Conservation (phyloP, 2,113 vertebrate genomes). For the Marmota monax region DNA sequence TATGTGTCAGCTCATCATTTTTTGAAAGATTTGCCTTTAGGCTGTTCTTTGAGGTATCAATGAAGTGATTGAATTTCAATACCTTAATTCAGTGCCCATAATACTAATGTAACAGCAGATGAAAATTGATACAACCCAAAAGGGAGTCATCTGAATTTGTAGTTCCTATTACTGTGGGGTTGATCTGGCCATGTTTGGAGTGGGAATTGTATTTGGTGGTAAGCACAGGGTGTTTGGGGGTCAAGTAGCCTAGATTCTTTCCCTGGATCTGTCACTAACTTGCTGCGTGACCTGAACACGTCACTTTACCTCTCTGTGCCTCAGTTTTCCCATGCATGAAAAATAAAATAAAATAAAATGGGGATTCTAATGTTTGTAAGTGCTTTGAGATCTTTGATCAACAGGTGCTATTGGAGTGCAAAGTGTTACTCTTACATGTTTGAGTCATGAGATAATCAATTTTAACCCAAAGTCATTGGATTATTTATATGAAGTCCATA, state of each 20-base stretch:
- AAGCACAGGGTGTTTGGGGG: constrained; percentile 66
- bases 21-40: constrained; percentile 73
- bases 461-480: constrained; percentile 86
- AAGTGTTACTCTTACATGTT: constrained; percentile 77
- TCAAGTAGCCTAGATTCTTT: constrained; percentile 69
- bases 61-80: constrained; percentile 71
- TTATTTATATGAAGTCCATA: constrained; percentile 89
- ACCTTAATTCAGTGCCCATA: constrained; percentile 63
- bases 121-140: constrained; percentile 77
- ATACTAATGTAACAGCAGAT: constrained; percentile 58
- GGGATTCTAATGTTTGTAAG: constrained; percentile 82
- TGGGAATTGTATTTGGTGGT: constrained; percentile 52
- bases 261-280: constrained; percentile 77
- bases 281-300: constrained; percentile 78
- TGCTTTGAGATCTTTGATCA: constrained; percentile 82
- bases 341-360: constrained; percentile 75
- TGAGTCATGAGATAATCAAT: constrained; percentile 83
- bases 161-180: constrained; percentile 75
- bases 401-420: constrained; percentile 82
- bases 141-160: constrained; percentile 64
- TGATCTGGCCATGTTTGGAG: constrained; percentile 65
- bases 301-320: constrained; percentile 85
- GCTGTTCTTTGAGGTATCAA: constrained; percentile 78
- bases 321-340: constrained; percentile 80
- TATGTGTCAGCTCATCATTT: constrained; percentile 59